Evolutionary conservation across 2,113 vertebrate species (phyloP).

Genomic region (Corythornis cristatus): DNA sequence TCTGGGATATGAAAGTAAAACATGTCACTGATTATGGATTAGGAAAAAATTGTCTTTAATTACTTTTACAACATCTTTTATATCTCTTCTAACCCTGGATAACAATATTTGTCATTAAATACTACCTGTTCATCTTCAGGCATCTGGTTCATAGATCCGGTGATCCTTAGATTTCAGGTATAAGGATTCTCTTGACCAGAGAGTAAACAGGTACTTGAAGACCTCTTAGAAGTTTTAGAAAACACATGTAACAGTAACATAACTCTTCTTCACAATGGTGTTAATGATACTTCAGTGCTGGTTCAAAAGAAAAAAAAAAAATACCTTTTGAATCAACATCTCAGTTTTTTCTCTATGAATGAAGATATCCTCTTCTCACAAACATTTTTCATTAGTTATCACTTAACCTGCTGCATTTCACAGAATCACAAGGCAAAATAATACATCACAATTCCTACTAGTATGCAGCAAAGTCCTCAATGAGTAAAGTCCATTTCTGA

Average conservation of each 20-base stretch:
- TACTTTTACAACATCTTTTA: background rate
- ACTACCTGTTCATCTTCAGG: background rate
- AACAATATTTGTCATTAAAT: background rate
- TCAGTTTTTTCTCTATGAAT: background rate
- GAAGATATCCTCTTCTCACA: background rate
- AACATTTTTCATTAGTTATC: background rate
- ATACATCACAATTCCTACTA: background rate
- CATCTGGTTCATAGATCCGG: background rate
- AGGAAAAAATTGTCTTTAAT: constrained; percentile 29
- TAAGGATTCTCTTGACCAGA: background rate
- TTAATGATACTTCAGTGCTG: background rate
- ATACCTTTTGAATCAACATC: background rate
- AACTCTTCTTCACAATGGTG: background rate
- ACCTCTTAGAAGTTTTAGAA: background rate
- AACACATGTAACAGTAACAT: accelerated
- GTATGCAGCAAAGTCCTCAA: background rate
- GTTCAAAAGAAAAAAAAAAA: background rate
- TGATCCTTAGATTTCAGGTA: background rate
- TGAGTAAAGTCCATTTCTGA: background rate
- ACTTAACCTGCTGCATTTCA: background rate
- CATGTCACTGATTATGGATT: constrained; percentile 12
- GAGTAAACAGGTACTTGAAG: background rate
- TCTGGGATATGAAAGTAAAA: constrained; percentile 36
- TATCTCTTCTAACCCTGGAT: background rate
- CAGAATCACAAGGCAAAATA: background rate